Evolutionary conservation across 2,113 vertebrate species (phyloP), one percentile per base, ranked within the genome.

Genomic region (Turdus rufiventris): DNA sequence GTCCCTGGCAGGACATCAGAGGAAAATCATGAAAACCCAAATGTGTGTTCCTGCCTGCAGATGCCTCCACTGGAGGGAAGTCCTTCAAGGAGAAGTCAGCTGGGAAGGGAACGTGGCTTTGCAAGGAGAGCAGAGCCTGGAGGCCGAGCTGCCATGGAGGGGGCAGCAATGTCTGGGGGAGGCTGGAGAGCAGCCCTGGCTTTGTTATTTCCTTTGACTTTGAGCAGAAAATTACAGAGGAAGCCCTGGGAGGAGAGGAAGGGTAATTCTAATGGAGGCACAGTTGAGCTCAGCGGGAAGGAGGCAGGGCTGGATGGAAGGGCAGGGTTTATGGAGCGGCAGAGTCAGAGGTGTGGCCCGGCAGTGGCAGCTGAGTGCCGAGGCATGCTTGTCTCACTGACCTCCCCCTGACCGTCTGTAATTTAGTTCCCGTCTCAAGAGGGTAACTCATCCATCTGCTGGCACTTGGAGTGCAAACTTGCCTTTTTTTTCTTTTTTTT

Each of bases 131-230:
- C 8, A 0, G 19, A 29, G 70, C 9, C 45, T 54, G 43, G 29
- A 54, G 61, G 10, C 20, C 0, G 40, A 86, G 68, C 50, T 81
- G 65, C 14, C 1, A 0, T 4, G 20, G 58, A 88, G 23, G 9
- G 34, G 47, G 23, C 91, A 70, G 48, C 0, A 0, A 61, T 56
- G 63, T 11, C 56, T 42, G 60, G 26, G n/a, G 12, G 56, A 78
- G 34, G 47, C 77, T 80, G 72, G 38, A 86, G 60, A 70, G 80
- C 57, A 68, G 78, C 53, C 57, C 71, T 38, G 66, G 57, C 45
- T 87, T 91, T 68, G 54, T 88, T 74, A 60, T 68, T 95, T 75
- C 80, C 73, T 87, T 78, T 72, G 56, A 81, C 68, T 82, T 87
- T 47, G 72, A 89, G 40, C 16, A 68, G 58, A 89, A 91, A 72